Evolutionary conservation across 2,113 vertebrate species (phyloP).

Genomic region (Balaeniceps rex): DNA sequence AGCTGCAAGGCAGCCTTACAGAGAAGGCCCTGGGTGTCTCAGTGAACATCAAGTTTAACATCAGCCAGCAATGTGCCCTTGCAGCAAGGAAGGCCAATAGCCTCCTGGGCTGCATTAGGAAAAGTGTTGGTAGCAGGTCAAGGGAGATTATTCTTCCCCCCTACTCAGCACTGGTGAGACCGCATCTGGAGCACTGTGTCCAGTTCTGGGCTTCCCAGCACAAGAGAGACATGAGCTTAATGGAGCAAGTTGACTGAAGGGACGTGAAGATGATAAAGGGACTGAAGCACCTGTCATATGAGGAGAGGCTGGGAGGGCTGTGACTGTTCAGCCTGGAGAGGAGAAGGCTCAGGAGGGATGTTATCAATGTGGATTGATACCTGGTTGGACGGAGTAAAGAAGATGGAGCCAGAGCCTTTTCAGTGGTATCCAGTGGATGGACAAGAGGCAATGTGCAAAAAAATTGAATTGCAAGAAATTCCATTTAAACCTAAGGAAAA

Average conservation of each 20-base stretch:
- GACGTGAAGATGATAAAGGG: background rate
- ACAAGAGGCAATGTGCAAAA: background rate
- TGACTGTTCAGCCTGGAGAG: background rate
- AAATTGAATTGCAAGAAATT: background rate
- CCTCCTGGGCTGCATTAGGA: background rate
- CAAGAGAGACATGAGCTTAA: background rate
- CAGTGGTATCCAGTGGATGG: background rate
- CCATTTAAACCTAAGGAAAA: background rate
- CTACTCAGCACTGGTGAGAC: background rate
- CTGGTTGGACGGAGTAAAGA: background rate
- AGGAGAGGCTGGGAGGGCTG: background rate
- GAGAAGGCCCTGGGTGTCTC: background rate
- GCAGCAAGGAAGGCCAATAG: background rate
- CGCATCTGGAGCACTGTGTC: background rate
- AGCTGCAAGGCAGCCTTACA: background rate
- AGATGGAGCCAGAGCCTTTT: background rate
- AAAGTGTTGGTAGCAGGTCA: background rate
- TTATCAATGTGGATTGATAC: background rate
- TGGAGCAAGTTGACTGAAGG: background rate
- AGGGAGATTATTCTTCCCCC: background rate
- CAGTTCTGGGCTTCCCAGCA: background rate
- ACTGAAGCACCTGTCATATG: background rate
- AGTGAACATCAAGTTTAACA: background rate
- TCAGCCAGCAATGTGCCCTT: background rate
- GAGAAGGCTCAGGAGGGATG: background rate